Evolutionary conservation across 2,797 vertebrate species (phyloP).

Genomic region (Hyperoplus immaculatus): DNA sequence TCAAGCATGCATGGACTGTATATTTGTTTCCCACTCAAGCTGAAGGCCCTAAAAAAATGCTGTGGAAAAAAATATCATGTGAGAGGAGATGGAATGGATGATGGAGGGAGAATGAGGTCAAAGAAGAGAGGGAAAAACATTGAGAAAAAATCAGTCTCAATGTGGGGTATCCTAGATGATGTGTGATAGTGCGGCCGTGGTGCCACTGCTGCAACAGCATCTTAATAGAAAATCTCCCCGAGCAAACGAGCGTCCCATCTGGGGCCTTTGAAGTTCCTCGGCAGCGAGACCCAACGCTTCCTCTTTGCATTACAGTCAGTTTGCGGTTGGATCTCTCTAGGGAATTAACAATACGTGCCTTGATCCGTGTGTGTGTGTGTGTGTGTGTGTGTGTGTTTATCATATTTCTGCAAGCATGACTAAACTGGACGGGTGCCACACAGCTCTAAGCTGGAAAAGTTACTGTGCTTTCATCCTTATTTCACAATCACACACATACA

Average conservation of each 20-base stretch:
- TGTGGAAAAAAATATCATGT: slow-evolving; percentile 7
- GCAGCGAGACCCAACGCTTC: slow-evolving; percentile 80
- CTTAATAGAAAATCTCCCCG: slow-evolving; percentile 83
- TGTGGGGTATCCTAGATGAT: slow-evolving; percentile 56
- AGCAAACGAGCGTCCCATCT: slow-evolving; percentile 80
- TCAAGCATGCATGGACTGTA: slow-evolving; percentile 52
- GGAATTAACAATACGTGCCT: slow-evolving; percentile 82
- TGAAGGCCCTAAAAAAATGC: slow-evolving; percentile 30
- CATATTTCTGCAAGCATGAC: slow-evolving; percentile 27
- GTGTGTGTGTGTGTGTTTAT: slow-evolving; percentile 24
- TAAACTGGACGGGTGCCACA: slow-evolving; percentile 17
- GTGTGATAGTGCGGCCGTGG: slow-evolving; percentile 58
- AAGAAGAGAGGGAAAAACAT: not conserved
- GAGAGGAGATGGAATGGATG: slow-evolving; percentile 15
- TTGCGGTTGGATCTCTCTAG: slow-evolving; percentile 72
- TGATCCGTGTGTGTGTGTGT: slow-evolving; percentile 56
- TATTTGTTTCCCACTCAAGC: slow-evolving; percentile 46
- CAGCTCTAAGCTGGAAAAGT: slow-evolving; percentile 1
- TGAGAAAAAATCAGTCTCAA: slow-evolving; percentile 10
- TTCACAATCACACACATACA: not conserved
- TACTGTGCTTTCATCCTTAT: slow-evolving; percentile 5
- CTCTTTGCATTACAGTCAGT: slow-evolving; percentile 82
- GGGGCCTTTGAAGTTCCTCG: slow-evolving; percentile 82
- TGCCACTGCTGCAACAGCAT: slow-evolving; percentile 77
- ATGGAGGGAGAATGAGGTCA: slow-evolving; percentile 26